Percentiles rank a stretch among this genome's conserved stretches.
Conservation (phyloP, 2,888 invertebrate species). For the Rhyacophila evoluta region DNA sequence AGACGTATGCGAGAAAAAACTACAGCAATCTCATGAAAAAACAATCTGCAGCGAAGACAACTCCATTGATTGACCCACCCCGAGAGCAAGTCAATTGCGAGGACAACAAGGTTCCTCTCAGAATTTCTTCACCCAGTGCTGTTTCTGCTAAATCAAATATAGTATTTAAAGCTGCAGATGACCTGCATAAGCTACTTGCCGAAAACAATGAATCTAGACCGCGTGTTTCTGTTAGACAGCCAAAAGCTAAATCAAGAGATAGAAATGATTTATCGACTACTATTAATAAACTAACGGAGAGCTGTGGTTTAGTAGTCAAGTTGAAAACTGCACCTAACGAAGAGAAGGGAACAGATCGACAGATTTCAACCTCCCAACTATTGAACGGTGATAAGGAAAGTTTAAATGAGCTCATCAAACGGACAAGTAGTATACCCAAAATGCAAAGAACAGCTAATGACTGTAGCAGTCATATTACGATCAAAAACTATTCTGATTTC, state of each 20-base stretch:
- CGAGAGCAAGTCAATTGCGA: conserved; percentile 27
- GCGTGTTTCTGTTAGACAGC: neutral
- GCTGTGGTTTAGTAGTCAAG: neutral
- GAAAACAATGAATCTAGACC: neutral
- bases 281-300: neutral
- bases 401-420: neutral
- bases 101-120: conserved; percentile 41
- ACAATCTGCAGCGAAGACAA: conserved; percentile 27
- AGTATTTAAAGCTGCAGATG: neutral
- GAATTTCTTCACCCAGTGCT: conserved; percentile 16
- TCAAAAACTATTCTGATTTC: neutral
- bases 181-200: neutral
- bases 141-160: neutral
- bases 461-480: neutral
- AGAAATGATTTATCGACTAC: neutral
- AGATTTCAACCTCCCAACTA: neutral
- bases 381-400: neutral
- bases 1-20: conserved; percentile 48
- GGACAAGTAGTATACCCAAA: neutral
- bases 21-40: conserved; percentile 37
- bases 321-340: neutral
- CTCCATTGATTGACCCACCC: neutral
- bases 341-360: neutral
- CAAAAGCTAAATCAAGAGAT: neutral
- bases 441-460: neutral